Evolutionary conservation across 2,113 vertebrate genomes (phyloP).

Genomic region (Salminus brasiliensis): DNA sequence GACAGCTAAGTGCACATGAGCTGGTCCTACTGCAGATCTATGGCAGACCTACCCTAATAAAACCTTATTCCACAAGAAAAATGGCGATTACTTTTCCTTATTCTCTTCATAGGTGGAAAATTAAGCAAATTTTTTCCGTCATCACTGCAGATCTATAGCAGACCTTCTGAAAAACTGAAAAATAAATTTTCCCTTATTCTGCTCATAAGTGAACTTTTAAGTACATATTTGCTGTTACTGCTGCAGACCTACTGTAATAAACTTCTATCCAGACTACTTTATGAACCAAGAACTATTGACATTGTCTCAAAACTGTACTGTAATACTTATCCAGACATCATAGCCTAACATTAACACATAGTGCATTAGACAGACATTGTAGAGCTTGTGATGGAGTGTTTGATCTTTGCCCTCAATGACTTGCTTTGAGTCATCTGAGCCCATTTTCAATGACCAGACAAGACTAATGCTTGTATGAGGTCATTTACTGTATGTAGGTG

Average conservation of each 20-base stretch:
- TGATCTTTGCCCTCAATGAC: slow-evolving; percentile 5
- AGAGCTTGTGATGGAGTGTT: neutral
- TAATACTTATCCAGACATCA: neutral
- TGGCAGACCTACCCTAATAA: too few relatives aligned
- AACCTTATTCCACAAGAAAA: neutral
- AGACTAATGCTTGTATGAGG: slow-evolving; percentile 27
- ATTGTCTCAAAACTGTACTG: neutral
- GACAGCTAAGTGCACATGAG: neutral
- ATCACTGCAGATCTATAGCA: too few relatives aligned
- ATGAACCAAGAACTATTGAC: neutral
- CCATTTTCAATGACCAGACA: neutral
- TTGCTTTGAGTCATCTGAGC: slow-evolving; percentile 20
- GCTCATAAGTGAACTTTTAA: neutral
- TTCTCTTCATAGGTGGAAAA: neutral
- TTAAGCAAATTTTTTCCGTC: too few relatives aligned
- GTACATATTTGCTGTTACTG: neutral
- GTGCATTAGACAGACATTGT: neutral
- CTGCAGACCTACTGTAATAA: neutral
- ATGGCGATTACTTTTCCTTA: neutral
- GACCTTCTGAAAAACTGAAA: too few relatives aligned
- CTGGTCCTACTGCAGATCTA: neutral
- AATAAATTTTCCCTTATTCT: too few relatives aligned
- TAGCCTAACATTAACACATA: neutral
- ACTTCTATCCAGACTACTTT: neutral
- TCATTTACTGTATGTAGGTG: slow-evolving; percentile 39